These are phyloP conservation scores for Casuarius casuarius DNA, from an alignment of 2,113 vertebrate genomes.

Conservation along the genomic window DNA sequence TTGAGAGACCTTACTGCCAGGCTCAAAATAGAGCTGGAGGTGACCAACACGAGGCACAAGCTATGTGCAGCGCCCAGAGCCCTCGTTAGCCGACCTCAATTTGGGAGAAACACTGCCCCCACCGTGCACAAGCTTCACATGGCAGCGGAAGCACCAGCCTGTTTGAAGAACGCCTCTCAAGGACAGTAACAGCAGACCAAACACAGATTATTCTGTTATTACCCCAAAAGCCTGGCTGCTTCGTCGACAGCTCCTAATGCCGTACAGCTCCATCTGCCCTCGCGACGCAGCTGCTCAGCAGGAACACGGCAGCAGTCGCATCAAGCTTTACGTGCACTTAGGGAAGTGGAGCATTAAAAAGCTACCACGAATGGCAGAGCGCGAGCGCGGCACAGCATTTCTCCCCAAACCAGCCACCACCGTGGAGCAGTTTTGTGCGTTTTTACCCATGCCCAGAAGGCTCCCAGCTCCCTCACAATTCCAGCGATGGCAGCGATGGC, in stretches of 20 bases:
- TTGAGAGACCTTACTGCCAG: background rate
- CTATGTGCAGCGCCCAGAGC: background rate
- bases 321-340: background rate
- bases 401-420: background rate
- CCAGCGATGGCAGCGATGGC: accelerated
- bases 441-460: background rate
- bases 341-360: background rate
- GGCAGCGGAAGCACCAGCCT: background rate
- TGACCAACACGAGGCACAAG: background rate
- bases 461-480: background rate
- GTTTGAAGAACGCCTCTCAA: background rate
- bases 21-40: background rate
- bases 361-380: background rate
- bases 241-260: background rate
- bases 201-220: background rate
- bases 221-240: background rate
- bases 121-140: background rate
- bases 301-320: background rate
- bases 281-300: background rate
- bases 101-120: background rate
- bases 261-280: background rate
- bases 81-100: background rate
- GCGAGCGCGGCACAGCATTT: background rate
- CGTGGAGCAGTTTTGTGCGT: background rate
- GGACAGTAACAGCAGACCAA: background rate